Evolutionary conservation across 2,888 invertebrate genomes (phyloP).

Genomic region (Catocala fraxini): DNA sequence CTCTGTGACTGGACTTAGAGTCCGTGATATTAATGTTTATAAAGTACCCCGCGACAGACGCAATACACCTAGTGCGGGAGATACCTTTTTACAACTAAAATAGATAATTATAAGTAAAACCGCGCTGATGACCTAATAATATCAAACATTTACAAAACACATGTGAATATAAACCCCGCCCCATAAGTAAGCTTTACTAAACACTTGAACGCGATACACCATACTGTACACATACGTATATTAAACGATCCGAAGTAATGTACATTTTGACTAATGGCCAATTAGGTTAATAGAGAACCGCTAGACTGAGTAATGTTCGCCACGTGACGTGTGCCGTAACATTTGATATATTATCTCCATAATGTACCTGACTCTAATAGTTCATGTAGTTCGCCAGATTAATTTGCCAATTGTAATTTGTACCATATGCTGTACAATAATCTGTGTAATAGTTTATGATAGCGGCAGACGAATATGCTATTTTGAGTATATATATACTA

Average conservation of each 20-base stretch:
- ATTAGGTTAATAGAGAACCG: constrained; percentile 42
- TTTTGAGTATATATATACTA: too few species aligned
- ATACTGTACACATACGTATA: constrained; percentile 1
- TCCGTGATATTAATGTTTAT: too few species aligned
- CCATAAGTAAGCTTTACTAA: too few species aligned
- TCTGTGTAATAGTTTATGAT: not conserved
- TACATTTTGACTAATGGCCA: constrained; percentile 47
- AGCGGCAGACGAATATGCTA: not conserved
- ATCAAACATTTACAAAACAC: too few species aligned
- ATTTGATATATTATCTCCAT: constrained; percentile 26
- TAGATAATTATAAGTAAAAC: too few species aligned
- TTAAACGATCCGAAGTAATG: constrained; percentile 14
- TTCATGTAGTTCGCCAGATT: constrained; percentile 15
- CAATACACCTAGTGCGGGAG: too few species aligned
- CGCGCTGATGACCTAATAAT: too few species aligned
- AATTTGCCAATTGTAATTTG: constrained; percentile 10
- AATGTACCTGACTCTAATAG: constrained; percentile 14
- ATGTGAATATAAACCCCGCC: too few species aligned
- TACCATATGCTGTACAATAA: constrained; percentile 2
- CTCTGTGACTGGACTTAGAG: too few species aligned
- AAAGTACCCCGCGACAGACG: too few species aligned
- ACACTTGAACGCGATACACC: not conserved
- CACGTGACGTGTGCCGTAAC: constrained; percentile 24
- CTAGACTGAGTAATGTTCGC: constrained; percentile 29
- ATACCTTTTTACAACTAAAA: too few species aligned